Base-by-base conservation (phyloP, 2,797 vertebrate species). In the Xiphophorus birchmanni region DNA sequence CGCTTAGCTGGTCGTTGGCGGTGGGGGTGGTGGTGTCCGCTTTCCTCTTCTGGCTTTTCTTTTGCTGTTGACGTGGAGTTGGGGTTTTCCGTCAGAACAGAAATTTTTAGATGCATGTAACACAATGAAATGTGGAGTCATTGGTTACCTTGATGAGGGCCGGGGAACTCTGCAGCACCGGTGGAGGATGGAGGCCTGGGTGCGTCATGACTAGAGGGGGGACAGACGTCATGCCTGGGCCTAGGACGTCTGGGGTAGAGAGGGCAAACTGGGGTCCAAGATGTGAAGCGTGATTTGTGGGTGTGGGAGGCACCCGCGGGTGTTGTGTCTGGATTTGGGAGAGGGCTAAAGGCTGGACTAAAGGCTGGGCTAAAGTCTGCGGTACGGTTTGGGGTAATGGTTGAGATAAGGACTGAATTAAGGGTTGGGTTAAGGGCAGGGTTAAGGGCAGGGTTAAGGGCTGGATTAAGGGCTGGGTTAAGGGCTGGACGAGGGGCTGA, bases 31-130 rank as follows among this genome's bases (percentile, higher is more conserved):
- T 99, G 82, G 98, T 98, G 89, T 99, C 98, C 0, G 98, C 97
- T 96, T 98, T 98, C 96, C 98, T 97, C 93, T 99, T 99, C 91
- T 98, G 97, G 79, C 97, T 97, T 84, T 98, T 98, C 89, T 95
- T 96, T 91, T 96, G 97, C 97, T 98, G 84, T 17, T 52, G 26
- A 52, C 4, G 11, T 80, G 10, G 10, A 29, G 29, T 48, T 79
- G 21, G 17, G 18, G 13, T 37, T 71, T 81, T 8, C 73, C 4
- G 44, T 87, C 42, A 82, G 47, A 77, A 60, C 52, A 9, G 26
- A 21, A 52, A 76, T 48, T 74, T 65, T 23, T 29, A 12, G 11
- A 21, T 17, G 17, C 13, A 9, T n/a, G 26, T 9, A 42, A n/a
- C 21, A 42, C 58, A 5, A 78, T 12, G 2, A 15, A 17, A 54